A percentile compares a stretch with the other conserved stretches of the same genome.
These are phyloP conservation scores for Lepidocyrtinus sp. DNA, from an alignment of 2,888 invertebrate genomes.

Conservation along the genomic window DNA sequence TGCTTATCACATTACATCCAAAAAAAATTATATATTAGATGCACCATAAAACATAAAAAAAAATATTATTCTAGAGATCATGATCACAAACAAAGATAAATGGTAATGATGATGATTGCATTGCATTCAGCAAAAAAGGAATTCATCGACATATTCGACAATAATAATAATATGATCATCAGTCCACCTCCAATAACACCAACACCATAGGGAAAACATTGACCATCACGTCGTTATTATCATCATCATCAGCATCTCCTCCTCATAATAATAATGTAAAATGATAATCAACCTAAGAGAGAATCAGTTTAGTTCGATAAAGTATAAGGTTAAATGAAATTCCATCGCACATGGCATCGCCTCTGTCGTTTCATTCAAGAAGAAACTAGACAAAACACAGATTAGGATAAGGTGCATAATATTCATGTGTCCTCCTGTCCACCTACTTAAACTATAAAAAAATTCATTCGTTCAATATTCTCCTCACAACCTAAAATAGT, in stretches of 20 bases:
- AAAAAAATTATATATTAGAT: background rate
- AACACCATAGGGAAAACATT: conserved; percentile 39
- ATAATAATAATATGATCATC: conserved; percentile 43
- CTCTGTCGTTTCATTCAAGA: conserved; percentile 23
- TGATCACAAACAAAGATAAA: conserved; percentile 20
- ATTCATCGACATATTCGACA: conserved; percentile 58
- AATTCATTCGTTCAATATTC: conserved; percentile 24
- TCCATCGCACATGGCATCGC: conserved; percentile 13
- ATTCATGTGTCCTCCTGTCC: conserved; percentile 63
- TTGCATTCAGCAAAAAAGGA: conserved; percentile 49
- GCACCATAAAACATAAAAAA: background rate
- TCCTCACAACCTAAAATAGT: conserved; percentile 57
- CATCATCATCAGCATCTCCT: background rate
- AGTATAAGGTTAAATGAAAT: conserved; percentile 31
- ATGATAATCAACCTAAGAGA: conserved; percentile 7
- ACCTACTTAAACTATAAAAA: conserved; percentile 50
- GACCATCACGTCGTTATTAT: conserved; percentile 34
- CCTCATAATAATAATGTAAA: conserved; percentile 14
- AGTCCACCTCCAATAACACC: conserved; percentile 52
- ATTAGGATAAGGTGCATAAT: conserved; percentile 44
- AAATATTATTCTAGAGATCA: background rate
- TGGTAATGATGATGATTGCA: conserved; percentile 44
- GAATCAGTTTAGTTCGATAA: conserved; percentile 22
- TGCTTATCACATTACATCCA: conserved; percentile 49
- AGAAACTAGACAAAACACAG: conserved; percentile 8